A percentile compares a stretch with the other conserved stretches of the same genome.
phyloP scores from a whole-genome alignment of 2,888 invertebrate genomes.

The Frankliniella fusca region DNA sequence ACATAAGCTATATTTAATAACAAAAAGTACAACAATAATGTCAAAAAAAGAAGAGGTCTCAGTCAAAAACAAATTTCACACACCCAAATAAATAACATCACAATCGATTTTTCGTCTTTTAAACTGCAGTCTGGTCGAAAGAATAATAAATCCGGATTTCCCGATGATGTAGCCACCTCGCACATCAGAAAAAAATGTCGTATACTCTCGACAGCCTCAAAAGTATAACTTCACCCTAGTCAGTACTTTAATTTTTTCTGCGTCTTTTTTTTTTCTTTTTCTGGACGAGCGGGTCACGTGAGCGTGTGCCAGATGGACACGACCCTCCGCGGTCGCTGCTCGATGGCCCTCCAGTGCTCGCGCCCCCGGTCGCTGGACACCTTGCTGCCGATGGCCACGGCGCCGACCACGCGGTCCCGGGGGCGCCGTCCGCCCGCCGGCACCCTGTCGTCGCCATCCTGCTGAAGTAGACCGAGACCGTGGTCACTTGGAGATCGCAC shows the following conservation, averaged over 20 bases:
- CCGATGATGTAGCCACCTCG: no score
- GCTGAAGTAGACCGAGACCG: background rate
- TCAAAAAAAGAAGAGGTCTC: no score
- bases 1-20: no score
- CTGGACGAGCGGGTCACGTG: conserved; percentile 40
- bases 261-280: no score
- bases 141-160: background rate
- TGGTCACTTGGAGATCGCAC: background rate
- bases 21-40: no score
- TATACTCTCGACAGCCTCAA: no score
- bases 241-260: no score
- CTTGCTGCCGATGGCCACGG: conserved; percentile 47
- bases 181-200: background rate
- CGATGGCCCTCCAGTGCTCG: conserved; percentile 47
- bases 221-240: no score
- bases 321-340: conserved; percentile 47
- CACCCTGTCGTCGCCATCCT: background rate
- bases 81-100: no score
- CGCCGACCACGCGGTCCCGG: conserved; percentile 41
- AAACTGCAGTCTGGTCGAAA: background rate
- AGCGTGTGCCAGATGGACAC: conserved; percentile 47
- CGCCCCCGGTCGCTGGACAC: conserved; percentile 46
- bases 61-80: no score
- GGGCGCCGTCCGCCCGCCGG: background rate
- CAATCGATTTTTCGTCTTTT: no score